Percentiles rank a stretch among this genome's conserved stretches.
phyloP scores from a whole-genome alignment of 2,113 vertebrate genomes.

The Anguilla rostrata region DNA sequence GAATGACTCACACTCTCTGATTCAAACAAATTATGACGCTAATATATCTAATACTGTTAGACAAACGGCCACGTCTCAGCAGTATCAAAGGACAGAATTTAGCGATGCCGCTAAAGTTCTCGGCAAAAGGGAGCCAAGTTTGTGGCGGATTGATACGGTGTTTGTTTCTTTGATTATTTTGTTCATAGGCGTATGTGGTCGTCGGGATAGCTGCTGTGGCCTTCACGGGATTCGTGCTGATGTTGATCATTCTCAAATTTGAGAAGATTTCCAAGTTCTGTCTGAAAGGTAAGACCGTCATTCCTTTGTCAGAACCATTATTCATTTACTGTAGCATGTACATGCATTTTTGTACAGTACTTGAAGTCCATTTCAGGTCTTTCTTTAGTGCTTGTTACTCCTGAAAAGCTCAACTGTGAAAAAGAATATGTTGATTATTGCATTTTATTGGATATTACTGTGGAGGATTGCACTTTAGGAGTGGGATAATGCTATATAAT shows the following conservation, averaged over 20 bases:
- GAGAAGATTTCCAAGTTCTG: slow-evolving; percentile 97
- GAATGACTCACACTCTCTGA: no score
- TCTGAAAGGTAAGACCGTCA: slow-evolving; percentile 86
- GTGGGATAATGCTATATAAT: no score
- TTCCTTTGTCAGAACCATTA: not conserved
- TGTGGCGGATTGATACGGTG: not conserved
- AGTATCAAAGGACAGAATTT: no score
- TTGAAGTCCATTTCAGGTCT: not conserved
- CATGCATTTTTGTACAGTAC: not conserved
- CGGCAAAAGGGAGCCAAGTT: not conserved
- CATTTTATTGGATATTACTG: not conserved
- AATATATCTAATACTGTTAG: no score
- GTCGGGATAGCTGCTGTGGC: slow-evolving; percentile 93
- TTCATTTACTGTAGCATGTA: not conserved
- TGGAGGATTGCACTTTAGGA: no score
- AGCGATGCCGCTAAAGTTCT: no score
- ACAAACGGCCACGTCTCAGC: no score
- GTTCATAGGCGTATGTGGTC: slow-evolving; percentile 87
- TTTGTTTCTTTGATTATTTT: not conserved
- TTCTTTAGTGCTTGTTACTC: no score
- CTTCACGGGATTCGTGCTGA: slow-evolving; percentile 87
- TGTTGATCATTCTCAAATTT: slow-evolving; percentile 93
- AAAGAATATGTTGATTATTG: not conserved
- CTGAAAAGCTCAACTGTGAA: no score
- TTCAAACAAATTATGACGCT: no score